These are phyloP conservation scores for Hypsibius dujardini DNA, from an alignment of 1,140 invertebrate genomes.

Conservation along the genomic window DNA sequence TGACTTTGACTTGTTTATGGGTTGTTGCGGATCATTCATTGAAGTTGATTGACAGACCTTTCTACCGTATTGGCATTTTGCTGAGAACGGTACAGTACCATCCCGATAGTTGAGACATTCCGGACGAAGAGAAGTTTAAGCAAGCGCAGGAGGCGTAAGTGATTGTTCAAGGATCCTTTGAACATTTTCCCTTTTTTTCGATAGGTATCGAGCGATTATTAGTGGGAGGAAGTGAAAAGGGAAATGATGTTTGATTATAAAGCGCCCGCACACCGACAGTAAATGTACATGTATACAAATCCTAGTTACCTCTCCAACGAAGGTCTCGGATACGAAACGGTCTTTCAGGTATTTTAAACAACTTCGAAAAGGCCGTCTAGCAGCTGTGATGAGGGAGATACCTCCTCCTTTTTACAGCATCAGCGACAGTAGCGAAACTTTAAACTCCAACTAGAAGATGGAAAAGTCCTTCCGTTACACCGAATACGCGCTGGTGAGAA, in stretches of 20 bases:
- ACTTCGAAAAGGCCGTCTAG: too few species aligned
- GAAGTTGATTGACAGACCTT: too few species aligned
- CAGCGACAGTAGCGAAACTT: constrained; percentile 52
- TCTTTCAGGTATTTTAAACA: constrained; percentile 36
- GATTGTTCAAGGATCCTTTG: constrained; percentile 31
- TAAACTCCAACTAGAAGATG: constrained; percentile 48
- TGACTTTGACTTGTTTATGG: too few species aligned
- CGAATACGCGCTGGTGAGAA: constrained; percentile 49
- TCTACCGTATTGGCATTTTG: too few species aligned
- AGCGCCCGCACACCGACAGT: constrained; percentile 69
- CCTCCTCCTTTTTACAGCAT: constrained; percentile 29
- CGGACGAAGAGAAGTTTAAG: constrained; percentile 50
- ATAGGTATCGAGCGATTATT: too few species aligned
- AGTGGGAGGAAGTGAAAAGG: constrained; percentile 27
- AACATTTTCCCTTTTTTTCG: constrained; percentile 26
- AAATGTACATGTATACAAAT: constrained; percentile 26
- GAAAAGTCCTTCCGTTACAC: constrained; percentile 42
- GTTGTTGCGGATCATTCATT: too few species aligned
- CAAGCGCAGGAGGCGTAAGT: constrained; percentile 42
- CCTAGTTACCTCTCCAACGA: constrained; percentile 47
- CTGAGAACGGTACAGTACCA: constrained; percentile 41
- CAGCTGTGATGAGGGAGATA: too few species aligned
- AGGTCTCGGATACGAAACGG: constrained; percentile 54
- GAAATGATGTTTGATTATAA: constrained; percentile 44
- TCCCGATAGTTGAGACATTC: constrained; percentile 51